Percentiles rank a stretch among this genome's conserved stretches.
phyloP scores from a whole-genome alignment of 1,140 invertebrate genomes.

The Musca vetustissima region DNA sequence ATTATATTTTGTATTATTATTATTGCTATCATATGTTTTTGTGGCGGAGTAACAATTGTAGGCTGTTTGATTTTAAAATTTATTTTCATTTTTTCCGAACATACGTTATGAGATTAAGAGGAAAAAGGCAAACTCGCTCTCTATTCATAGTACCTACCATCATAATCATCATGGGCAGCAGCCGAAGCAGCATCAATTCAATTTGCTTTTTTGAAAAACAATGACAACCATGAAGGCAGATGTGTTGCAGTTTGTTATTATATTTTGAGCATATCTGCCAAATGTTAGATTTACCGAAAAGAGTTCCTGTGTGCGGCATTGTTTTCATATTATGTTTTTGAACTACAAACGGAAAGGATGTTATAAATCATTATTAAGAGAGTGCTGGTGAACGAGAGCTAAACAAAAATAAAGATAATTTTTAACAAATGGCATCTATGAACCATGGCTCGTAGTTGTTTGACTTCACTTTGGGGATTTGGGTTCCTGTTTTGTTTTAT shows the following conservation, averaged over 20 bases:
- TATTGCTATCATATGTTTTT: slow-evolving; percentile 22
- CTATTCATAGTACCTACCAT: not conserved
- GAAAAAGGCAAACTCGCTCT: not conserved
- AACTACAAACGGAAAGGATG: slow-evolving; percentile 12
- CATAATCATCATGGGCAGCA: not conserved
- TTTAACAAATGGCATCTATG: slow-evolving; percentile 3
- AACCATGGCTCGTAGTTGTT: too few species aligned
- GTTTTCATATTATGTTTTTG: too few species aligned
- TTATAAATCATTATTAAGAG: slow-evolving; percentile 20
- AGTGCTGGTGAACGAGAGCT: too few species aligned
- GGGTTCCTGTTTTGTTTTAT: too few species aligned
- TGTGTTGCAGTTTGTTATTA: not conserved
- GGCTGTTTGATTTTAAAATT: not conserved
- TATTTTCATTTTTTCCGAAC: too few species aligned
- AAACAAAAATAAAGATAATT: not conserved
- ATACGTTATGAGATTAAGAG: slow-evolving; percentile 19
- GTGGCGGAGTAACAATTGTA: not conserved
- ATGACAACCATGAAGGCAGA: slow-evolving; percentile 1
- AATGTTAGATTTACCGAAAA: too few species aligned
- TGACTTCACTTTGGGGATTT: too few species aligned
- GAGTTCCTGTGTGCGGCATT: too few species aligned
- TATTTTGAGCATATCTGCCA: not conserved
- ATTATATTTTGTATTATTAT: not conserved
- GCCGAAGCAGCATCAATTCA: too few species aligned
- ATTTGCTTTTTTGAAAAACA: too few species aligned